Evolutionary conservation across 2,888 invertebrate species (phyloP).

Genomic region (Watsonalla cultraria): DNA sequence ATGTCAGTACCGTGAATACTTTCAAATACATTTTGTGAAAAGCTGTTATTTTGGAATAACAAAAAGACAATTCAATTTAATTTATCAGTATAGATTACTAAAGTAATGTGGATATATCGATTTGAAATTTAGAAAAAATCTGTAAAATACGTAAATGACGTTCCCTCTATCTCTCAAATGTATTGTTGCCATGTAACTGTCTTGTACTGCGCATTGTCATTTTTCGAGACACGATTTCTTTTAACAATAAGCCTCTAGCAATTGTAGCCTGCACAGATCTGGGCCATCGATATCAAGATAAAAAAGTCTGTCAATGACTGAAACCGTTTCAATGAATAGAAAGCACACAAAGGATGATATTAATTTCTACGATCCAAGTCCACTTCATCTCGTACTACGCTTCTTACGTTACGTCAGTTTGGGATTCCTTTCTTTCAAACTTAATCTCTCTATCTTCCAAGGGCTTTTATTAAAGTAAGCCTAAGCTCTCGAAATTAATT

Average conservation of each 20-base stretch:
- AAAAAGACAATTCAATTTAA: no score
- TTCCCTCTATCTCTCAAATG: no score
- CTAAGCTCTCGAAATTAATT: background rate
- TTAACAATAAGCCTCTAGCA: background rate
- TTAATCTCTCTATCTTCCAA: background rate
- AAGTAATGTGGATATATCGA: no score
- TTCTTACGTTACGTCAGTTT: background rate
- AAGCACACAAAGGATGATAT: constrained; percentile 1
- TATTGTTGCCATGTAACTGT: no score
- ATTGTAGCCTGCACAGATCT: constrained; percentile 18
- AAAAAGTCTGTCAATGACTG: constrained; percentile 24
- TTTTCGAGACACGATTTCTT: background rate
- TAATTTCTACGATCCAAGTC: background rate
- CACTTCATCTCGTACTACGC: background rate
- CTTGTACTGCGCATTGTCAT: background rate
- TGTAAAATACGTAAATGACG: no score
- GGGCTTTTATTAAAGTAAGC: background rate
- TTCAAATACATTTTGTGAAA: no score
- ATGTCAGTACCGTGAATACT: no score
- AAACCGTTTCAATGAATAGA: constrained; percentile 9
- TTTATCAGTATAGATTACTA: no score
- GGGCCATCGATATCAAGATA: constrained; percentile 25
- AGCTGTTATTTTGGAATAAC: no score
- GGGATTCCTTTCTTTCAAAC: background rate
- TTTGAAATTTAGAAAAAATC: no score